phyloP scores from a whole-genome alignment of 2,113 vertebrate species.

The Dicentrarchus labrax region DNA sequence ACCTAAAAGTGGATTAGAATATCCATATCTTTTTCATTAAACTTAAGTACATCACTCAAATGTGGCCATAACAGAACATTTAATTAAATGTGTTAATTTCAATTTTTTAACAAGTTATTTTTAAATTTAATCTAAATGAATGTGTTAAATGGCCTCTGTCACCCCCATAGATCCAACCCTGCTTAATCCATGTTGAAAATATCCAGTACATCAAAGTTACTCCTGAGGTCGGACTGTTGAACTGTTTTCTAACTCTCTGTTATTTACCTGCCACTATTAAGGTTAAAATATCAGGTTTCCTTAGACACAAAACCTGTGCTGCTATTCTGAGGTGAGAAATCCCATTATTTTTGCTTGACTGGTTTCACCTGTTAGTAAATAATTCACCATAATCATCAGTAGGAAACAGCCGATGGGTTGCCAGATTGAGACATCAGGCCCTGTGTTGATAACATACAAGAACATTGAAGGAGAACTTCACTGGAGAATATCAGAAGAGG shows the following conservation, averaged over 20 bases:
- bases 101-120: no score
- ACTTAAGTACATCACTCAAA: no score
- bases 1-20: no score
- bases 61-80: no score
- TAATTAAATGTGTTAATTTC: no score
- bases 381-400: constrained; percentile 68
- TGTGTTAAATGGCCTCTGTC: no score
- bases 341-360: constrained; percentile 76
- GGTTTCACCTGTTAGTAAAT: constrained; percentile 77
- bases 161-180: no score
- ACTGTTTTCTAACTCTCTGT: constrained; percentile 14
- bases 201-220: not conserved
- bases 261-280: constrained; percentile 17
- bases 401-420: constrained; percentile 68
- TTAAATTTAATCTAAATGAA: no score
- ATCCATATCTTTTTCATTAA: no score
- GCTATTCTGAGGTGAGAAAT: constrained; percentile 68
- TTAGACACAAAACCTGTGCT: constrained; percentile 36
- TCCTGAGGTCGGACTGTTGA: not conserved
- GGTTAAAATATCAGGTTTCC: constrained; percentile 32
- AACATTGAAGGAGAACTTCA: constrained; percentile 27
- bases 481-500: constrained; percentile 25
- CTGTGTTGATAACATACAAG: constrained; percentile 66
- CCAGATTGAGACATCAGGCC: constrained; percentile 73
- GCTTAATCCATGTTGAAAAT: not conserved